phyloP scores from a whole-genome alignment of 2,888 invertebrate genomes.

The Tethea ocularis region DNA sequence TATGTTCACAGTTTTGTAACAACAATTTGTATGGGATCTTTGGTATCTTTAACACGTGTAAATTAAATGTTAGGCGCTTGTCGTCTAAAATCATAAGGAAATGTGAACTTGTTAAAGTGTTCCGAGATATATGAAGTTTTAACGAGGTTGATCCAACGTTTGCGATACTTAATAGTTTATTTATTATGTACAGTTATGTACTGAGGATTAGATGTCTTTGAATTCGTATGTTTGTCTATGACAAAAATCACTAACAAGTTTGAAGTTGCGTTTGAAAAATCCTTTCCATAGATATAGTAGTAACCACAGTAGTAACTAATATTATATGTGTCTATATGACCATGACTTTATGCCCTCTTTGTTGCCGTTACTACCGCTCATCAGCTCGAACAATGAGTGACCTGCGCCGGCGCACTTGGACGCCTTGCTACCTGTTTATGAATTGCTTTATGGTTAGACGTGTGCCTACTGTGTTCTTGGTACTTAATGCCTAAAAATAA shows the following conservation, averaged over 20 bases:
- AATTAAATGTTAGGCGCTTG: slow-evolving; percentile 44
- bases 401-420: slow-evolving; percentile 64
- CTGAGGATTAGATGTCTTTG: background rate
- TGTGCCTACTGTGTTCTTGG: background rate
- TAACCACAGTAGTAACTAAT: slow-evolving; percentile 2
- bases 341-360: slow-evolving; percentile 50
- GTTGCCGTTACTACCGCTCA: slow-evolving; percentile 48
- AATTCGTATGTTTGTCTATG: no score
- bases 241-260: background rate
- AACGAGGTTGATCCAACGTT: slow-evolving; percentile 56
- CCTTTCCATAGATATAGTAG: background rate
- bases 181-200: slow-evolving; percentile 14
- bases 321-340: slow-evolving; percentile 29
- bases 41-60: slow-evolving; percentile 39
- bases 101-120: slow-evolving; percentile 59
- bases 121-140: slow-evolving; percentile 62
- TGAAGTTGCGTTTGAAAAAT: background rate
- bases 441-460: slow-evolving; percentile 35
- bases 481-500: background rate
- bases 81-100: slow-evolving; percentile 53
- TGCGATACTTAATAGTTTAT: slow-evolving; percentile 46
- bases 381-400: slow-evolving; percentile 59
- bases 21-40: slow-evolving; percentile 24
- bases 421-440: slow-evolving; percentile 49
- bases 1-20: slow-evolving; percentile 12